Evolutionary conservation across 1,140 invertebrate species (phyloP), one percentile per base, ranked within the genome.

Genomic region (Kradibia gibbosae): DNA sequence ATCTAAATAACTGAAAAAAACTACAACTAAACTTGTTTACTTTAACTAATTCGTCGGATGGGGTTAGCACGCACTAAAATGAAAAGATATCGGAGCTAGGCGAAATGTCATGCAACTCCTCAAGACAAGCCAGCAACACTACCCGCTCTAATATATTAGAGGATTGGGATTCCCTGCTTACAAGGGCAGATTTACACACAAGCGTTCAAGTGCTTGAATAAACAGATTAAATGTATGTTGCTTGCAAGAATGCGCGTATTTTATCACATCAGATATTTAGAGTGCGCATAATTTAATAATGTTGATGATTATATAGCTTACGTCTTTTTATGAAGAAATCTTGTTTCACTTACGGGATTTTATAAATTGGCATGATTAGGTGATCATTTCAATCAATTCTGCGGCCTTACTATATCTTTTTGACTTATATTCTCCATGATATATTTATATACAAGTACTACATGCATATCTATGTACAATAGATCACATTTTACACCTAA

Each of bases 231-330:
- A 1, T 20, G n/a, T 5, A 28, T 45, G n/a, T 20, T 8, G 10
- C 39, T n/a, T 2, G 13, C 20, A 8, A 4, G 50, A 10, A 13
- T 31, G 48, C 7, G 53, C 11, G 48, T 39, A 70, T 81, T 76
- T 76, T 42, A 55, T 34, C 36, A 67, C 70, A 55, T 76, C 57
- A 62, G 76, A 78, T 85, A 85, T 80, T 36, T 20, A 50, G 65
- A 48, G 57, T 34, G 72, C 71, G n/a, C 48, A 84, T 83, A 85
- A 87, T 85, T 84, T 84, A 80, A 81, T 62, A 74, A 70, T 70
- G 78, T 78, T 80, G 72, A 85, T 84, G 84, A 85, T n/a, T n/a
- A n/a, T n/a, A n/a, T 84, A 82, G 83, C 87, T 87, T 87, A 87
- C 80, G 84, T 81, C 81, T 65, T 55, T 82, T 83, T 39, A 76